Percentiles rank a stretch among this genome's conserved stretches.
These are phyloP conservation scores for Heteropelma amictum DNA, from an alignment of 2,888 invertebrate genomes.

Conservation along the genomic window DNA sequence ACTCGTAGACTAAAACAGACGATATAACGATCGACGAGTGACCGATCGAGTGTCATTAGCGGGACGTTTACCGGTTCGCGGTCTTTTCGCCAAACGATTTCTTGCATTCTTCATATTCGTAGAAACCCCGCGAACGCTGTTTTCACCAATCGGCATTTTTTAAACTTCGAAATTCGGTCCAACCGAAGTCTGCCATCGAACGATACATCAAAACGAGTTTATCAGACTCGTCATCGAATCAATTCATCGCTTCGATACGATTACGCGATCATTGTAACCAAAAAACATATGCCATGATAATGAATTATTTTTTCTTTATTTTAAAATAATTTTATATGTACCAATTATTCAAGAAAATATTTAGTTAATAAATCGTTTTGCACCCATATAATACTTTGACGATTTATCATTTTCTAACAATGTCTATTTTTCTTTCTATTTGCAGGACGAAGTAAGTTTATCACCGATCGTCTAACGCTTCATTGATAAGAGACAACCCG, in stretches of 20 bases:
- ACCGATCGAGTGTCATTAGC: conserved; percentile 71
- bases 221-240: background rate
- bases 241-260: too few relatives aligned
- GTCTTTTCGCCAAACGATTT: background rate
- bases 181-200: background rate
- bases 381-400: too few relatives aligned
- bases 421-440: conserved; percentile 74
- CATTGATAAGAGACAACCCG: conserved; percentile 55
- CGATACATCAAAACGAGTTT: background rate
- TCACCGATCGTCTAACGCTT: conserved; percentile 63
- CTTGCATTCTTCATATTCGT: background rate
- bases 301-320: too few relatives aligned
- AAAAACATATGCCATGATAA: too few relatives aligned
- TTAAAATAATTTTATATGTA: too few relatives aligned
- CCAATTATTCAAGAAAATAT: too few relatives aligned
- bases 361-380: too few relatives aligned
- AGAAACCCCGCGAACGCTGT: background rate
- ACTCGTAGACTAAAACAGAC: conserved; percentile 52
- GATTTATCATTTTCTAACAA: conserved; percentile 35
- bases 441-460: conserved; percentile 78
- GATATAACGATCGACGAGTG: conserved; percentile 67
- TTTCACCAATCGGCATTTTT: background rate
- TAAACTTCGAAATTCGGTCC: too few relatives aligned
- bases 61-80: conserved; percentile 52
- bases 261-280: too few relatives aligned